Conservation (phyloP, 1,140 invertebrate species). For the Mylabris phalerata region DNA sequence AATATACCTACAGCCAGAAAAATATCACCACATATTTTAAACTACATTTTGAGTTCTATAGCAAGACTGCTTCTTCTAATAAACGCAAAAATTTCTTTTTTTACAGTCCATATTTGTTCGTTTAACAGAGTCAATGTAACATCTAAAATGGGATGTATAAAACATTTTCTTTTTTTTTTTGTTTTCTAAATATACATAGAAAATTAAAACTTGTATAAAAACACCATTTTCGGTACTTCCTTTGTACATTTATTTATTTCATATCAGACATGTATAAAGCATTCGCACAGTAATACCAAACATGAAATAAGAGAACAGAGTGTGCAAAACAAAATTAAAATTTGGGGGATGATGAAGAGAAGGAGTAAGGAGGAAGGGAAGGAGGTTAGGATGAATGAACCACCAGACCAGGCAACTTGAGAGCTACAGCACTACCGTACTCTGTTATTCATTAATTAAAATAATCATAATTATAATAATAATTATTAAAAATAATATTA, state of each 20-base stretch:
- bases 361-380: neutral
- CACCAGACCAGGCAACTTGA: slow-evolving; percentile 31
- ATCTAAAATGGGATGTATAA: slow-evolving; percentile 42
- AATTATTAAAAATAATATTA: slow-evolving; percentile 5
- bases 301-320: slow-evolving; percentile 42
- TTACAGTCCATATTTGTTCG: slow-evolving; percentile 38
- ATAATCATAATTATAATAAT: slow-evolving; percentile 10
- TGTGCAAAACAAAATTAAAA: slow-evolving; percentile 33
- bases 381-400: slow-evolving; percentile 30
- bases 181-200: slow-evolving; percentile 39
- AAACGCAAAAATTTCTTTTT: slow-evolving; percentile 14
- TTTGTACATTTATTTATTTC: slow-evolving; percentile 51
- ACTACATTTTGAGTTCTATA: slow-evolving; percentile 42
- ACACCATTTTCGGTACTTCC: slow-evolving; percentile 46
- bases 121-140: slow-evolving; percentile 39
- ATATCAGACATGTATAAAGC: slow-evolving; percentile 52
- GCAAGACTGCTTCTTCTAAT: slow-evolving; percentile 35
- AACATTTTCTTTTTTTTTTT: slow-evolving; percentile 26
- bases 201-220: slow-evolving; percentile 44
- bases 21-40: slow-evolving; percentile 46
- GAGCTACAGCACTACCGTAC: slow-evolving; percentile 29
- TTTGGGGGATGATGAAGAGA: neutral
- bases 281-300: slow-evolving; percentile 51
- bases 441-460: slow-evolving; percentile 41
- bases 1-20: slow-evolving; percentile 45